Conservation (phyloP, 2,888 invertebrate genomes). For the Linyphia triangularis region DNA sequence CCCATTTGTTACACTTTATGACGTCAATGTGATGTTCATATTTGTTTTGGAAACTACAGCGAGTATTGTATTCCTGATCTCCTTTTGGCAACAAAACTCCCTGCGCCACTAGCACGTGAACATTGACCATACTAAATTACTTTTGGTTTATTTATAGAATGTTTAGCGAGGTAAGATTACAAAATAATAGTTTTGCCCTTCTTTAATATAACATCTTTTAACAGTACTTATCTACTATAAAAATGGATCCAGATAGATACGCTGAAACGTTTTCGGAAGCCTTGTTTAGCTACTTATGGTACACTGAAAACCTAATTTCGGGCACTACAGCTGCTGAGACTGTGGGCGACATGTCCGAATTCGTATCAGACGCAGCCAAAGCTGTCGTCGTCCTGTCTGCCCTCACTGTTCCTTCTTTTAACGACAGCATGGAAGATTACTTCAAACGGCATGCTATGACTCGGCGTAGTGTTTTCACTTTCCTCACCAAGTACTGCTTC, state of each 20-base stretch:
- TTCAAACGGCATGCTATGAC: constrained; percentile 25
- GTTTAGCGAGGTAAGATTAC: background rate
- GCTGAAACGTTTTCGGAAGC: constrained; percentile 48
- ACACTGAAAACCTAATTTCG: constrained; percentile 38
- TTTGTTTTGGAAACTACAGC: too few relatives aligned
- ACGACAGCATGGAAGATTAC: constrained; percentile 37
- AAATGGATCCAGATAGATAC: constrained; percentile 13
- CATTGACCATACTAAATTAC: too few relatives aligned
- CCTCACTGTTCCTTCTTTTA: constrained; percentile 23
- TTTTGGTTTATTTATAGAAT: background rate
- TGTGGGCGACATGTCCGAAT: constrained; percentile 39
- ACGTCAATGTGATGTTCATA: too few relatives aligned
- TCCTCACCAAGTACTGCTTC: constrained; percentile 27
- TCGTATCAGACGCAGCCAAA: constrained; percentile 41
- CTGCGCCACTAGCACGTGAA: background rate
- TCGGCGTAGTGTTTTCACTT: constrained; percentile 39
- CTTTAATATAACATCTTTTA: background rate
- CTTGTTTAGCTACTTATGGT: constrained; percentile 47
- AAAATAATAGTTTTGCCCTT: background rate
- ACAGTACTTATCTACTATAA: background rate
- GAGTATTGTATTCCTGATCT: too few relatives aligned
- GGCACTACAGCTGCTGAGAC: constrained; percentile 23
- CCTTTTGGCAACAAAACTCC: background rate
- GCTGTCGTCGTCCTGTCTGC: constrained; percentile 39
- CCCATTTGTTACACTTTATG: too few relatives aligned